Evolutionary conservation across 2,888 invertebrate genomes (phyloP), one percentile per base, ranked within the genome.

Genomic region (Chaetogeoica ovagalla): DNA sequence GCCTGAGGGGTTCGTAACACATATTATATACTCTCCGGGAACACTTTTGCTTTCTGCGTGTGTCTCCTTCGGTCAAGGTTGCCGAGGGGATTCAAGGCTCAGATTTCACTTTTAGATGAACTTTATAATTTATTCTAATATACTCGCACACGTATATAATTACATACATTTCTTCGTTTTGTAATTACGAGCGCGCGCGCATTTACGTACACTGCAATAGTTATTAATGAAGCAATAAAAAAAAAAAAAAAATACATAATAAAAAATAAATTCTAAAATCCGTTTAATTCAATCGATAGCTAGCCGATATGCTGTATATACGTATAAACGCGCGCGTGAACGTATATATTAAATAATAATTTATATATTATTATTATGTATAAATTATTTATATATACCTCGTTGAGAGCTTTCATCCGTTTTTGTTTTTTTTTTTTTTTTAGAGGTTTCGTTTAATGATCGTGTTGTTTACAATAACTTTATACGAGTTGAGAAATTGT

Each of bases 101-200:
- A 77, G 77, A 77, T 77, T 77, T 77, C 77, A 77, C 77, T 77
- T 77, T 70, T 77, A 70, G 69, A 77, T 77, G 77, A 77, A 77
- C 77, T 77, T 77, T 77, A 77, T 77, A 77, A 77, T 77, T 77
- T 77, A 77, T 77, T 77, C 69, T 19, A 60, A 77, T 70, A 77
- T 48, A 70, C 39, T 19, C 62, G 55, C 62, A 55, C 52, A 52
- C 52, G 55, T 52, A 55, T 37, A 52, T 77, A 70, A 77, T 77
- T 77, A 62, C 30, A 30, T 70, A 62, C 15, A 77, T 70, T 52
- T 69, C 17, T 52, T 69, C 17, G 21, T 70, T 70, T 69, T 77
- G 70, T 77, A 70, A 70, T 70, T 69, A 62, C 75, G n/a, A 21
- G 23, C 30, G n/a, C 39, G 23, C 30, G 48, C 48, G 7, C 23